phyloP scores from a whole-genome alignment of 2,113 vertebrate species.

The Physeter macrocephalus region DNA sequence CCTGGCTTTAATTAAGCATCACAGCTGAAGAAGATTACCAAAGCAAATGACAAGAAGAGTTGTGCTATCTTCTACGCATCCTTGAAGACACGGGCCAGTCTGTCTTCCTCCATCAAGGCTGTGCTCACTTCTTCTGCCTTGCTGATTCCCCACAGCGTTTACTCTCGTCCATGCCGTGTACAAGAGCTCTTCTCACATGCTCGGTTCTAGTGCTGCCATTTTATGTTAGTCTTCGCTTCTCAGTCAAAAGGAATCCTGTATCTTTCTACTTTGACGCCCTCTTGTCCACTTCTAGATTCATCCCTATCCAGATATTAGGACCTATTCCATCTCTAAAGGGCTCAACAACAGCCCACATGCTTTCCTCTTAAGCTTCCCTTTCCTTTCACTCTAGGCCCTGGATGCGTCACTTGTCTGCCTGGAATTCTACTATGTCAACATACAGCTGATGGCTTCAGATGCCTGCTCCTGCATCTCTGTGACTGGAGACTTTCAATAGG shows the following conservation, averaged over 20 bases:
- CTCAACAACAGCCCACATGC: neutral
- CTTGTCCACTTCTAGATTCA: neutral
- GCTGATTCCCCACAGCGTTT: neutral
- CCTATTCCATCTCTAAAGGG: neutral
- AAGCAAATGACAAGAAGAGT: neutral
- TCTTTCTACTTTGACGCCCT: neutral
- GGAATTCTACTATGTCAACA: neutral
- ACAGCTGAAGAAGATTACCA: neutral
- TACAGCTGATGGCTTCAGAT: neutral
- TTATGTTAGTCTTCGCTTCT: neutral
- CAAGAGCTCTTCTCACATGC: neutral
- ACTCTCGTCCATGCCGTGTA: neutral
- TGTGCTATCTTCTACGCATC: neutral
- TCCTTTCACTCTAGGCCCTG: neutral
- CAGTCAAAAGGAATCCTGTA: neutral
- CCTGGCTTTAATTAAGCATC: conserved; percentile 57
- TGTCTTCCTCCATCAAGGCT: neutral
- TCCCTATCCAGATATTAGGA: neutral
- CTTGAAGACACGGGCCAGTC: neutral
- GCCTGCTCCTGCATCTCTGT: neutral
- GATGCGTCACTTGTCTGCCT: neutral
- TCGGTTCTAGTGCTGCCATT: neutral
- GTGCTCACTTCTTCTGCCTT: neutral
- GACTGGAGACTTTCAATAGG: neutral
- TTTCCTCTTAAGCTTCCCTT: neutral